A percentile compares a stretch with the other conserved stretches of the same genome.
phyloP scores from a whole-genome alignment of 2,888 invertebrate species.

The Drosophila robusta region DNA sequence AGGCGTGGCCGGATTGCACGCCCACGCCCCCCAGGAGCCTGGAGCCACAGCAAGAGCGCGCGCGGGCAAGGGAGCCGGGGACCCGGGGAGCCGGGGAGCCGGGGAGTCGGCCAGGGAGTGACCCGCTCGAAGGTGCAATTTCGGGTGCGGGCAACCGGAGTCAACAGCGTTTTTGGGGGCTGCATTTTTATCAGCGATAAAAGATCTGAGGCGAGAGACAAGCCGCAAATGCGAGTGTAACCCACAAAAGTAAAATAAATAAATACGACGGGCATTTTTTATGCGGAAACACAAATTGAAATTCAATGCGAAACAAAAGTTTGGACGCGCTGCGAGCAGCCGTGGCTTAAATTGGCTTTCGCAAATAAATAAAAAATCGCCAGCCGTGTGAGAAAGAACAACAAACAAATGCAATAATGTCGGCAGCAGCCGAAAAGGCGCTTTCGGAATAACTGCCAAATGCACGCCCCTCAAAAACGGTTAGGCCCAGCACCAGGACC shows the following conservation, averaged over 20 bases:
- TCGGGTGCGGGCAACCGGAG: constrained; percentile 42
- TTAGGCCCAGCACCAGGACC: constrained; percentile 19
- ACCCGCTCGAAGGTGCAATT: constrained; percentile 44
- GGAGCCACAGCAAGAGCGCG: constrained; percentile 7
- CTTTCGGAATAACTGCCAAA: constrained; percentile 66
- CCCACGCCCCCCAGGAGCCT: constrained; percentile 60
- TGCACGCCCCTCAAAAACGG: constrained; percentile 48
- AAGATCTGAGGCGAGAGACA: constrained; percentile 69
- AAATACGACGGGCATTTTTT: constrained; percentile 72
- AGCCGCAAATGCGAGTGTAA: constrained; percentile 58
- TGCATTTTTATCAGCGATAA: constrained; percentile 75
- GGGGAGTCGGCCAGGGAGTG: constrained; percentile 36
- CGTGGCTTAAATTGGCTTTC: constrained; percentile 70
- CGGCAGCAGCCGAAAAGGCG: constrained; percentile 53
- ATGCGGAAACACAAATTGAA: constrained; percentile 81
- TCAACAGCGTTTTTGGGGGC: constrained; percentile 45
- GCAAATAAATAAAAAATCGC: constrained; percentile 71
- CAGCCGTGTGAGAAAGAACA: constrained; percentile 48
- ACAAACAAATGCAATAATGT: constrained; percentile 49
- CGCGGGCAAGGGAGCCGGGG: background rate
- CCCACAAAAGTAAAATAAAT: constrained; percentile 58
- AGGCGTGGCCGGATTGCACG: constrained; percentile 73
- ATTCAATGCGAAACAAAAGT: constrained; percentile 75
- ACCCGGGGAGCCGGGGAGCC: constrained; percentile 29
- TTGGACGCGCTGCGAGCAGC: constrained; percentile 28